Evolutionary conservation across 2,113 vertebrate genomes (phyloP), one percentile per base, ranked within the genome.

Genomic region (Hucho hucho): DNA sequence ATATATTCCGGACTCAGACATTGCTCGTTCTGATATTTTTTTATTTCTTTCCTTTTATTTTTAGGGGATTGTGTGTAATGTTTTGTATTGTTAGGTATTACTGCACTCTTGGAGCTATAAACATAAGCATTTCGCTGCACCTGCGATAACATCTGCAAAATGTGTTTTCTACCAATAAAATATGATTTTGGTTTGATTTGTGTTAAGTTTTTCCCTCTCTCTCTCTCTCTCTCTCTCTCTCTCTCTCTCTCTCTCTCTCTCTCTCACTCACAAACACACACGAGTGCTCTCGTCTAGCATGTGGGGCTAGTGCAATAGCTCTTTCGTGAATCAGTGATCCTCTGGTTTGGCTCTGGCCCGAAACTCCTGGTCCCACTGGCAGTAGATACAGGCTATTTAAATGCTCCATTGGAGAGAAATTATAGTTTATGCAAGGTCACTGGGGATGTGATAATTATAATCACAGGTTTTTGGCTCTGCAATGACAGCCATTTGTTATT

Each of bases 351-450:
- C 88, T 75, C 83, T 88, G 78, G 87, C 83, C 80, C 18, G 58
- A 61, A n/a, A 61, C 79, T 86, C 82, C 84, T 81, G 86, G 91
- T 92, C 90, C 86, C 91, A 74, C 76, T 85, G 58, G 58, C 58
- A 61, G 91, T 89, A 94, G 85, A 93, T 91, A 92, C 94, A 98
- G 96, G 95, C 97, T 96, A 98, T 99, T 99, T 99, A 99, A 98
- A 99, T 98, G 98, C 97, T 99, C 96, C 97, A 98, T 98, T 99
- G 98, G 96, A 99, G 96, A 99, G 97, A 95, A 97, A 99, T 99
- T 98, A 99, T 98, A 98, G 98, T 99, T 99, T 98, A 98, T 98
- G 97, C 98, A 99, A 99, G 98, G 98, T 99, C 98, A 99, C 96
- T 94, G 96, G 96, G 97, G 98, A 98, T 98, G 97, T 98, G 97